Evolutionary conservation across 2,113 vertebrate genomes (phyloP).

Genomic region (Nannospalax galili): DNA sequence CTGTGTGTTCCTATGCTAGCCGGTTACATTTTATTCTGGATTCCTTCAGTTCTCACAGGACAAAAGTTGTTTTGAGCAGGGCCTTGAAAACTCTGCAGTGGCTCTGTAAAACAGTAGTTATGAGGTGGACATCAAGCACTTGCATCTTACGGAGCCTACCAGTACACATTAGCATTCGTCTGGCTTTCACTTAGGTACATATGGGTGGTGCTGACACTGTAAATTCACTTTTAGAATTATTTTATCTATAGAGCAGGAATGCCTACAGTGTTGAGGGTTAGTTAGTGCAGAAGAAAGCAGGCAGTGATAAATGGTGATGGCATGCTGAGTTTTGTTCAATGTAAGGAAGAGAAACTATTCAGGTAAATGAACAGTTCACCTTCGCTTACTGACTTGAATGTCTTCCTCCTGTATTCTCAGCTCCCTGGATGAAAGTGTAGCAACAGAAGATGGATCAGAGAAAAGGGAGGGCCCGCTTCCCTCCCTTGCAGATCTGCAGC

Average conservation of each 20-base stretch:
- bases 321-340: neutral
- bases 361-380: neutral
- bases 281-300: neutral
- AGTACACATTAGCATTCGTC: neutral
- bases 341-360: neutral
- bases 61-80: neutral
- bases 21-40: neutral
- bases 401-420: constrained; percentile 75
- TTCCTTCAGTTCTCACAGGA: neutral
- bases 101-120: neutral
- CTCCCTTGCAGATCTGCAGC: neutral
- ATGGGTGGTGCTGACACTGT: neutral
- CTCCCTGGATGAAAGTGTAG: constrained; percentile 83
- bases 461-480: constrained; percentile 42
- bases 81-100: neutral
- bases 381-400: neutral
- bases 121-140: neutral
- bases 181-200: neutral
- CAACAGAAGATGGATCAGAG: constrained; percentile 81
- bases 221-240: neutral
- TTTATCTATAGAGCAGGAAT: neutral
- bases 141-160: neutral
- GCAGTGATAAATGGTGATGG: neutral
- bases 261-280: neutral
- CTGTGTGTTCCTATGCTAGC: neutral